A percentile compares a stretch with the other conserved stretches of the same genome.
Evolutionary conservation across 2,113 vertebrate genomes (phyloP).

Genomic region (Centropus unirufus): DNA sequence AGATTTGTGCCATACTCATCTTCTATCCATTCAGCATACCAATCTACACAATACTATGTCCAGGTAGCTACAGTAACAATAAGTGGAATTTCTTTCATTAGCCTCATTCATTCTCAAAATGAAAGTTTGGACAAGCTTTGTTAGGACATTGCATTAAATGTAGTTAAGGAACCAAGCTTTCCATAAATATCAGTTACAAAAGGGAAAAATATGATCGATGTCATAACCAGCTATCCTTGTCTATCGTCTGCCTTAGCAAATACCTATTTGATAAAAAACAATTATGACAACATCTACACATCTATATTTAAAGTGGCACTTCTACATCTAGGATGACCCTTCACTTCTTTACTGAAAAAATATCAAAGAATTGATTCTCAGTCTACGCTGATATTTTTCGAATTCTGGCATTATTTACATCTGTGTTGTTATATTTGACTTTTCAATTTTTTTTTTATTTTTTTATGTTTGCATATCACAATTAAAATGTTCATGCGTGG

Average conservation of each 20-base stretch:
- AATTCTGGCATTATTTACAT: neutral
- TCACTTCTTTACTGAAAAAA: neutral
- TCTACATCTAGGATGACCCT: neutral
- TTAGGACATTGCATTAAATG: neutral
- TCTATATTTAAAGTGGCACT: neutral
- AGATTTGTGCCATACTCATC: neutral
- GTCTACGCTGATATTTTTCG: neutral
- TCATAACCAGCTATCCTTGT: neutral
- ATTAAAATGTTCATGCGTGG: neutral
- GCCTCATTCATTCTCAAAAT: neutral
- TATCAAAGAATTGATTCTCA: neutral
- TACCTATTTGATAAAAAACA: neutral
- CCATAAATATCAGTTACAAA: neutral
- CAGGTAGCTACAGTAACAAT: neutral
- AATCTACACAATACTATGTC: neutral
- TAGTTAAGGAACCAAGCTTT: neutral
- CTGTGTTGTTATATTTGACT: neutral
- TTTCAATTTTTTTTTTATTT: rapidly evolving
- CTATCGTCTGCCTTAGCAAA: neutral
- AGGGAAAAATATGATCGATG: neutral
- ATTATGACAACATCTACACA: neutral
- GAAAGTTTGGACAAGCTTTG: neutral
- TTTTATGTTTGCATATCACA: neutral
- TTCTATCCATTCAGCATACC: neutral
- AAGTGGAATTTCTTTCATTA: neutral